Base-by-base conservation (phyloP, 2,888 invertebrate genomes). In the Eurytoma californica region DNA sequence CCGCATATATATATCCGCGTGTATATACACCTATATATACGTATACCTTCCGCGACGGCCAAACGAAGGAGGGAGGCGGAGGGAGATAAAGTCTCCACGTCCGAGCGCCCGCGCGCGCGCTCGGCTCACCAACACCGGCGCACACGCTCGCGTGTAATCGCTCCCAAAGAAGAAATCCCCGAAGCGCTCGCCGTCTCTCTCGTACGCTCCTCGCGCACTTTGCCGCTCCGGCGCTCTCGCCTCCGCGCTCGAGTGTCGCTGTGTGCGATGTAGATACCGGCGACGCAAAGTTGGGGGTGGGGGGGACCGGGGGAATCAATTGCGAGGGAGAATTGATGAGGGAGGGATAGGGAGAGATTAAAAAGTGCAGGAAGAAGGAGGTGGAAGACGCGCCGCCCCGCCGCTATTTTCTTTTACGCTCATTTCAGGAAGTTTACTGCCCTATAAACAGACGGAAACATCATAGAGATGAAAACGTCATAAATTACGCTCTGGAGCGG, bases 81-180 rank as follows among this genome's bases (percentile, higher is more conserved):
- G 83, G 60, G 75, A 76, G 82, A 77, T 68, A 68, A 55, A 69
- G 69, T 57, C 47, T 69, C 57, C 20, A n/a, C 61, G 75, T 68
- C 68, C 68, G 60, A 68, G 67, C 12, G 53, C 53, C 9, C 18
- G 14, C 16, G 14, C 20, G 16, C 51, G 14, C 20, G 16, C 51
- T 49, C 51, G 28, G 16, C 13, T 51, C 30, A 61, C 16, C 80
- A 73, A 81, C 80, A 83, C 83, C 68, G 65, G 80, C 63, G 80
- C 70, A 39, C n/a, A 53, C 77, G 66, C 63, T 39, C 66, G 77
- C 83, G 83, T 84, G 84, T 86, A 85, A 86, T 85, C 86, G 86
- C 82, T 84, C 83, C 82, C 84, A 83, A 83, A 84, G 83, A 85
- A 86, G 85, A 86, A 86, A 87, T 88, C 86, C 86, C 85, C 82